Evolutionary conservation across 1,140 invertebrate genomes (phyloP).

Genomic region (Stegodyphus dumicola): DNA sequence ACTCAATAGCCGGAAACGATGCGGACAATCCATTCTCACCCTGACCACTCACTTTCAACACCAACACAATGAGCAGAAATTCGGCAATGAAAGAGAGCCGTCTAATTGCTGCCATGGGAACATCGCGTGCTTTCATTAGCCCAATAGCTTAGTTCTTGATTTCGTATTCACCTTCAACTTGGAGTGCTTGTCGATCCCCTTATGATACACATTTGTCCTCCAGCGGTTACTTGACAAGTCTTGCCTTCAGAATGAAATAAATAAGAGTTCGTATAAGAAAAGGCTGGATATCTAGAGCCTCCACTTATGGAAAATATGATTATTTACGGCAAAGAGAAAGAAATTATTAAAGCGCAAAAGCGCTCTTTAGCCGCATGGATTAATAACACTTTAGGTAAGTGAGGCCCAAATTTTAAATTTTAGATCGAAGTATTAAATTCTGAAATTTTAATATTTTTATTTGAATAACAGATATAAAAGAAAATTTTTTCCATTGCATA

Average conservation of each 20-base stretch:
- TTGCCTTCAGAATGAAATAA: too few species aligned
- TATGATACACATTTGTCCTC: too few species aligned
- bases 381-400: constrained; percentile 80
- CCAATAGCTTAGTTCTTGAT: too few species aligned
- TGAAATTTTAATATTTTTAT: too few species aligned
- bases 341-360: constrained; percentile 81
- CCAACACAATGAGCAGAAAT: neutral
- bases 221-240: too few species aligned
- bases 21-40: constrained; percentile 5
- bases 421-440: too few species aligned
- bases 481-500: too few species aligned
- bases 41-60: constrained; percentile 17
- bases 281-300: too few species aligned
- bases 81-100: neutral
- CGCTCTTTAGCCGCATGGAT: constrained; percentile 89
- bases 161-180: too few species aligned
- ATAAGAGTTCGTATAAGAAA: too few species aligned
- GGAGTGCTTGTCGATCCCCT: too few species aligned
- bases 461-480: too few species aligned
- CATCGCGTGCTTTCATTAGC: neutral
- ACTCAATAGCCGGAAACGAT: constrained; percentile 38
- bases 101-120: constrained; percentile 20
- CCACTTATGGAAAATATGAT: constrained; percentile 14
- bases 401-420: constrained; percentile 64
- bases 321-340: constrained; percentile 75